A percentile compares a stretch with the other conserved stretches of the same genome.
phyloP scores from a whole-genome alignment of 2,113 vertebrate species.

The Spea multiplicata region DNA sequence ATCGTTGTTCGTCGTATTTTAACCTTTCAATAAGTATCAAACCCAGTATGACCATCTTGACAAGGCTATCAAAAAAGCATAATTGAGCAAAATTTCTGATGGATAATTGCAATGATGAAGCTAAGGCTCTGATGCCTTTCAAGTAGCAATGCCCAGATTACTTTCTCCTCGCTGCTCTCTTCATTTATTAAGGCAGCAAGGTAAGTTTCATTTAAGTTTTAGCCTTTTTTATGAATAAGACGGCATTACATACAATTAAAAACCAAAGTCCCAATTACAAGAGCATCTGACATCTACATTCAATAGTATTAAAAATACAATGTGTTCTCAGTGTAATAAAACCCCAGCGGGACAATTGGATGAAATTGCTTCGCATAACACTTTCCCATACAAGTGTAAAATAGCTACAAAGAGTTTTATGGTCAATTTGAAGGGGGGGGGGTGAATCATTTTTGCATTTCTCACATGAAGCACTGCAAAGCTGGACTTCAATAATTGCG shows the following conservation, averaged over 20 bases:
- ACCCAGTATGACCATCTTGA: constrained; percentile 59
- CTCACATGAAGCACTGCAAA: constrained; percentile 3
- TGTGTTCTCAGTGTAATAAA: constrained; percentile 37
- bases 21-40: constrained; percentile 56
- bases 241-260: constrained; percentile 30
- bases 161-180: constrained; percentile 51
- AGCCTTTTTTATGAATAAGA: constrained; percentile 25
- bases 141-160: constrained; percentile 63
- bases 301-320: constrained; percentile 40
- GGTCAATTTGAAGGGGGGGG: constrained; percentile 21
- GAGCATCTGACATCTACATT: constrained; percentile 39
- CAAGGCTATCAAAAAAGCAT: constrained; percentile 52
- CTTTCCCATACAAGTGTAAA: constrained; percentile 30
- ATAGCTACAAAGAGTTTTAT: constrained; percentile 26
- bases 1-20: constrained; percentile 55
- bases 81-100: constrained; percentile 67
- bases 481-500: neutral
- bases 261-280: constrained; percentile 39
- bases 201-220: constrained; percentile 41
- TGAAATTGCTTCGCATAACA: constrained; percentile 41
- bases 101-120: constrained; percentile 65
- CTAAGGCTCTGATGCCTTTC: constrained; percentile 60
- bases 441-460: constrained; percentile 11
- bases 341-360: constrained; percentile 30
- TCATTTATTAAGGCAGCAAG: constrained; percentile 46